Conservation (phyloP, 2,888 invertebrate genomes). For the Troides helena region DNA sequence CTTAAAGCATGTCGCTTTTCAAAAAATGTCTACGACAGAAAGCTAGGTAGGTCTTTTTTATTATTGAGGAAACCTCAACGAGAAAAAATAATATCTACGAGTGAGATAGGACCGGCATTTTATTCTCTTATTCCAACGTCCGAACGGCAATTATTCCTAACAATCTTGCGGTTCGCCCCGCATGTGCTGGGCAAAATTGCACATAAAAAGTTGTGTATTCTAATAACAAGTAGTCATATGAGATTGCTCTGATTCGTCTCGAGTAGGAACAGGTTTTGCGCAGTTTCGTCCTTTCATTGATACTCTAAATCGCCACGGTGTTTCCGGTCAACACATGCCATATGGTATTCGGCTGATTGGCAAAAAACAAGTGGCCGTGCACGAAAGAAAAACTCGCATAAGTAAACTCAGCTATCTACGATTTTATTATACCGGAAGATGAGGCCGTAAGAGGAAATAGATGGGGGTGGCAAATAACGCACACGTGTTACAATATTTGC, state of each 20-base stretch:
- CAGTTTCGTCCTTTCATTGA: constrained; percentile 41
- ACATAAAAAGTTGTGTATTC: constrained; percentile 66
- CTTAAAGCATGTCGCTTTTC: constrained; percentile 63
- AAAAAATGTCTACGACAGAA: constrained; percentile 42
- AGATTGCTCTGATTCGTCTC: constrained; percentile 46
- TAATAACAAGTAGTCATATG: constrained; percentile 58
- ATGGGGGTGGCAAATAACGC: constrained; percentile 66
- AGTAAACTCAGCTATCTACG: constrained; percentile 54
- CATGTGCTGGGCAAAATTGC: constrained; percentile 67
- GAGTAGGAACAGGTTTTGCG: constrained; percentile 58
- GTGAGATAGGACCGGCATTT: constrained; percentile 63
- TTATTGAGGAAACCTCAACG: constrained; percentile 43
- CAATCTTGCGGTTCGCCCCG: constrained; percentile 72
- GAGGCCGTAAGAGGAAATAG: constrained; percentile 78
- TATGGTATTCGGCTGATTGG: constrained; percentile 55
- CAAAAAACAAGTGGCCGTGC: constrained; percentile 56
- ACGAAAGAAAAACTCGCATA: constrained; percentile 58
- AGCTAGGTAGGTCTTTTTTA: constrained; percentile 54
- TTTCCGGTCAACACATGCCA: constrained; percentile 63
- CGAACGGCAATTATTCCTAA: constrained; percentile 70
- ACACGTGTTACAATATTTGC: constrained; percentile 81
- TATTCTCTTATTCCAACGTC: constrained; percentile 57
- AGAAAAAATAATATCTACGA: constrained; percentile 43
- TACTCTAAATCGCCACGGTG: constrained; percentile 45
- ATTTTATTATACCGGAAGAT: constrained; percentile 78